Percentiles rank a stretch among this genome's conserved stretches.
These are phyloP conservation scores for Pyralis farinalis DNA, from an alignment of 2,888 invertebrate species.

Conservation along the genomic window DNA sequence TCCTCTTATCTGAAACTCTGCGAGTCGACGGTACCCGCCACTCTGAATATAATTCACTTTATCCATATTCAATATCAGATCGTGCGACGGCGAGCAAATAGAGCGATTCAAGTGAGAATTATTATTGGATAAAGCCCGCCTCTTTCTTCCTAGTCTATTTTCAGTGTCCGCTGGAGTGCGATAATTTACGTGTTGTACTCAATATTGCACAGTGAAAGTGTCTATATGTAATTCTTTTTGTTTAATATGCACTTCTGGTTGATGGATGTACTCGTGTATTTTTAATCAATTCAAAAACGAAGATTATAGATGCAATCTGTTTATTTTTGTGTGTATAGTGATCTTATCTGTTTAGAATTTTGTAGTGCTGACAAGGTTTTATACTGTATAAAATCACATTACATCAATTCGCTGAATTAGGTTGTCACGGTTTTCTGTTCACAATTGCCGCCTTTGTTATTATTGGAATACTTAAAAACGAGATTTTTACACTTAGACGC, in stretches of 20 bases:
- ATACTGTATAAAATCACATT: too few relatives aligned
- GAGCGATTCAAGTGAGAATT: slow-evolving; percentile 77
- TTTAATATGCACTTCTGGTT: background rate
- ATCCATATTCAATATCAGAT: slow-evolving; percentile 79
- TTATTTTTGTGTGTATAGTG: too few relatives aligned
- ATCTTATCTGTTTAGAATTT: too few relatives aligned
- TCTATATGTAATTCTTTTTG: slow-evolving; percentile 33
- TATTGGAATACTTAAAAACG: too few relatives aligned
- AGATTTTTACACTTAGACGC: too few relatives aligned
- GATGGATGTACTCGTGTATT: too few relatives aligned
- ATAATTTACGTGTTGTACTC: slow-evolving; percentile 67
- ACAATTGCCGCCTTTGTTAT: too few relatives aligned
- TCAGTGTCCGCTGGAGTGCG: slow-evolving; percentile 56
- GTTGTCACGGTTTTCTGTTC: too few relatives aligned
- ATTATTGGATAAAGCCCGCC: slow-evolving; percentile 74
- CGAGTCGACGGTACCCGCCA: slow-evolving; percentile 64
- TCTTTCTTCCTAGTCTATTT: slow-evolving; percentile 68
- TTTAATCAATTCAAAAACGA: too few relatives aligned
- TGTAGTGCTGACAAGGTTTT: too few relatives aligned
- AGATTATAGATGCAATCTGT: too few relatives aligned
- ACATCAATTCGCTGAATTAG: too few relatives aligned
- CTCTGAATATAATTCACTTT: slow-evolving; percentile 76
- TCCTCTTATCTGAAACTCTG: slow-evolving; percentile 68
- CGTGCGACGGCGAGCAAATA: slow-evolving; percentile 74
- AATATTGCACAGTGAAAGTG: slow-evolving; percentile 46